These are phyloP conservation scores for Chamaetylas fuelleborni DNA, from an alignment of 2,113 vertebrate genomes.

Conservation along the genomic window DNA sequence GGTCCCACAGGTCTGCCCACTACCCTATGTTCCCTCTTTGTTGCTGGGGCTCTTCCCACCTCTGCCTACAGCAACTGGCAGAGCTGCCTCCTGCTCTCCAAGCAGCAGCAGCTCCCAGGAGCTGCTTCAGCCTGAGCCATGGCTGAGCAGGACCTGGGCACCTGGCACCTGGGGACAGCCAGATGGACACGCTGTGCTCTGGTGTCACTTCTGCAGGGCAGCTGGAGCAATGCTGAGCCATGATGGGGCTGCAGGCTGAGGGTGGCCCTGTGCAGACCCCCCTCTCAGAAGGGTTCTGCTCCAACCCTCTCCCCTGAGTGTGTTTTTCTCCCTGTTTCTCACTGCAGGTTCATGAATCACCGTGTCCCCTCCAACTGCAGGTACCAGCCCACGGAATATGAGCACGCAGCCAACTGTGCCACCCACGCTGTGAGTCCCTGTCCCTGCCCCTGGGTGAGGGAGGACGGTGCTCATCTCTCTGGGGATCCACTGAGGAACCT, in stretches of 20 bases:
- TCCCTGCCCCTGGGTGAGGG: background rate
- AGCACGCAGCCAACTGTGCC: slow-evolving; percentile 92
- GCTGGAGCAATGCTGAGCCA: background rate
- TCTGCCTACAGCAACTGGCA: background rate
- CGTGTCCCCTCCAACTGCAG: slow-evolving; percentile 86
- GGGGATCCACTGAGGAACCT: background rate
- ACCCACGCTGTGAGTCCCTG: slow-evolving; percentile 87
- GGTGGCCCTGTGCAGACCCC: background rate
- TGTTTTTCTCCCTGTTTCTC: background rate
- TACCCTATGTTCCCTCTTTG: accelerated
- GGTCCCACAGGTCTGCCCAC: background rate
- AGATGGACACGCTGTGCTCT: background rate
- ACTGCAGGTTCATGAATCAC: slow-evolving; percentile 91
- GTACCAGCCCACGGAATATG: slow-evolving; percentile 93
- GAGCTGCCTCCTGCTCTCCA: background rate
- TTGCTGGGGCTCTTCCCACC: background rate
- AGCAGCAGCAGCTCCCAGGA: background rate
- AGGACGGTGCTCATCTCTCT: accelerated
- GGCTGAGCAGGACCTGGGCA: background rate
- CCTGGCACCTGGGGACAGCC: background rate
- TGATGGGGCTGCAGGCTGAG: background rate
- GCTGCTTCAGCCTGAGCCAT: background rate
- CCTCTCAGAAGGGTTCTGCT: background rate
- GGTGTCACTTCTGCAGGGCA: background rate
- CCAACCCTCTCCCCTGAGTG: accelerated